phyloP scores from a whole-genome alignment of 2,888 invertebrate species.

The Ecliptopera silaceata region DNA sequence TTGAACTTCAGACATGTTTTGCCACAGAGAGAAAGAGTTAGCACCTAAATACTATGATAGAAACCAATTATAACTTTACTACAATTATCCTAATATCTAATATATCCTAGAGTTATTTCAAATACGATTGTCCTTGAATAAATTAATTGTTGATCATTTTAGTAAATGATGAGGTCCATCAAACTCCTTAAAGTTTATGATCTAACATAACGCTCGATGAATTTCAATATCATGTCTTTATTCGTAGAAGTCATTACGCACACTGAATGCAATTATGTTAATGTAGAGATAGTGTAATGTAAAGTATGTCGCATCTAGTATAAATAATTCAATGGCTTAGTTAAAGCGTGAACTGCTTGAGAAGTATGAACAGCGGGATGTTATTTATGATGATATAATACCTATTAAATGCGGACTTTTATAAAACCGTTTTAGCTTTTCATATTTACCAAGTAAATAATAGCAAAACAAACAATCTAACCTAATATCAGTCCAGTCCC shows the following conservation, averaged over 20 bases:
- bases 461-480: too few relatives aligned
- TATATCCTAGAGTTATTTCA: not conserved
- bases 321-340: slow-evolving; percentile 30
- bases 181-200: slow-evolving; percentile 30
- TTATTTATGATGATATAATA: not conserved
- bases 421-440: too few relatives aligned
- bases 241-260: slow-evolving; percentile 34
- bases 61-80: too few relatives aligned
- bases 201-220: slow-evolving; percentile 25
- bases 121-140: not conserved
- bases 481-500: too few relatives aligned
- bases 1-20: too few relatives aligned
- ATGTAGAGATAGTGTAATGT: slow-evolving; percentile 29
- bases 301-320: slow-evolving; percentile 27
- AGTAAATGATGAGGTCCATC: slow-evolving; percentile 24
- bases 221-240: slow-evolving; percentile 29
- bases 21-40: too few relatives aligned
- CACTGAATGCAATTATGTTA: slow-evolving; percentile 35
- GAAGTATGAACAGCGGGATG: not conserved
- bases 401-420: not conserved
- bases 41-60: too few relatives aligned
- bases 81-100: too few relatives aligned
- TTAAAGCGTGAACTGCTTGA: slow-evolving; percentile 16
- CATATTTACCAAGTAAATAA: too few relatives aligned
- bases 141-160: not conserved